A percentile compares a stretch with the other conserved stretches of the same genome.
Conservation (phyloP, 1,140 invertebrate species). For the Aradophagus sp. region DNA sequence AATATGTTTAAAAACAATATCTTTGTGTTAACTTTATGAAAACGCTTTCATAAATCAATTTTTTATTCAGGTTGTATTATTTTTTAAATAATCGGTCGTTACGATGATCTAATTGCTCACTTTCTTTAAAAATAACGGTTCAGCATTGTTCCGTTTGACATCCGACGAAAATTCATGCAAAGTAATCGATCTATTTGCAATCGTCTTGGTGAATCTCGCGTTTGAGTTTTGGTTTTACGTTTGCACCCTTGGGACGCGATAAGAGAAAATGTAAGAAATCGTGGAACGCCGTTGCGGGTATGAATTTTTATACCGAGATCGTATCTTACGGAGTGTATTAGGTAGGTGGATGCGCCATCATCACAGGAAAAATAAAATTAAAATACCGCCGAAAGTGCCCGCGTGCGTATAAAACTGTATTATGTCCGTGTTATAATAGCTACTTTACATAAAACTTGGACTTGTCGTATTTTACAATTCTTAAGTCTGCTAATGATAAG, state of each 20-base stretch:
- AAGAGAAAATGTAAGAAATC: constrained; percentile 65
- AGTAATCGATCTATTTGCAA: constrained; percentile 70
- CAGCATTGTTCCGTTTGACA: constrained; percentile 3
- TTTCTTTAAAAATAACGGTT: too few relatives aligned
- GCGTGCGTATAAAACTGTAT: constrained; percentile 31
- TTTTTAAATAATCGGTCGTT: too few relatives aligned
- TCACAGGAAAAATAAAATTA: constrained; percentile 56
- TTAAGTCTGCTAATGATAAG: constrained; percentile 35
- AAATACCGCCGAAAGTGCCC: constrained; percentile 36
- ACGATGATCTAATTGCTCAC: too few relatives aligned
- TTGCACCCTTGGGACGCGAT: constrained; percentile 64
- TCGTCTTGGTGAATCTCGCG: constrained; percentile 30
- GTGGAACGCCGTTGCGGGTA: constrained; percentile 62
- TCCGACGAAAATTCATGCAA: constrained; percentile 65
- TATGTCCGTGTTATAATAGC: constrained; percentile 42
- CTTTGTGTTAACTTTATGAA: too few relatives aligned
- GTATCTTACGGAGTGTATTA: constrained; percentile 61
- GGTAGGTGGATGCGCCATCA: constrained; percentile 49
- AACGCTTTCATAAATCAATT: too few relatives aligned
- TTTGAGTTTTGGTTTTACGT: constrained; percentile 66
- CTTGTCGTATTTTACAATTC: constrained; percentile 38
- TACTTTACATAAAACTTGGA: constrained; percentile 38
- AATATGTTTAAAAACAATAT: too few relatives aligned
- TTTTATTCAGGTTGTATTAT: too few relatives aligned
- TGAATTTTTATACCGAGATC: constrained; percentile 73